Conservation (phyloP, 1,140 invertebrate species). For the Nymphalis io region DNA sequence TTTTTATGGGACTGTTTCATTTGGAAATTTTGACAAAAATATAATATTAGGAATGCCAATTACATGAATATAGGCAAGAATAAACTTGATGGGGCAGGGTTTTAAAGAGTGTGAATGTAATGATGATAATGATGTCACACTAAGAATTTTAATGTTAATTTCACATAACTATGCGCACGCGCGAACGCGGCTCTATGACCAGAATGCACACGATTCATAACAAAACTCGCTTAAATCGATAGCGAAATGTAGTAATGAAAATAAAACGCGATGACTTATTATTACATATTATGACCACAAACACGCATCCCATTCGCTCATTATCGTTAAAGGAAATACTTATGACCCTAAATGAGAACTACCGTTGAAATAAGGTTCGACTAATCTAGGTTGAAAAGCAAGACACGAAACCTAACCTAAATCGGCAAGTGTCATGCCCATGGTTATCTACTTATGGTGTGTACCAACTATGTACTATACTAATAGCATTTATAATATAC, state of each 20-base stretch:
- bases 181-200: slow-evolving; percentile 66
- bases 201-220: slow-evolving; percentile 73
- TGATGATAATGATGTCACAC: slow-evolving; percentile 28
- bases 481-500: slow-evolving; percentile 66
- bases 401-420: slow-evolving; percentile 57
- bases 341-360: slow-evolving; percentile 68
- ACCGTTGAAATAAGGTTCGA: slow-evolving; percentile 63
- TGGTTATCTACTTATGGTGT: slow-evolving; percentile 57
- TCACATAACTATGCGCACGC: slow-evolving; percentile 33
- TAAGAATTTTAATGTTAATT: slow-evolving; percentile 24
- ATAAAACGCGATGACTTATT: slow-evolving; percentile 63
- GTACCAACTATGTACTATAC: slow-evolving; percentile 57
- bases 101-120: slow-evolving; percentile 23
- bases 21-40: slow-evolving; percentile 27
- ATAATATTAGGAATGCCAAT: slow-evolving; percentile 29
- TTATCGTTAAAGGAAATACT: slow-evolving; percentile 67
- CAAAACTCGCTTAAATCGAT: slow-evolving; percentile 59
- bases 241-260: slow-evolving; percentile 59
- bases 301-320: slow-evolving; percentile 69
- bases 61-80: slow-evolving; percentile 26
- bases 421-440: slow-evolving; percentile 60
- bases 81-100: slow-evolving; percentile 33
- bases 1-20: slow-evolving; percentile 39
- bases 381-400: slow-evolving; percentile 65
- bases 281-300: slow-evolving; percentile 63